Evolutionary conservation across 2,888 invertebrate species (phyloP).

Genomic region (Cloeon dipterum): DNA sequence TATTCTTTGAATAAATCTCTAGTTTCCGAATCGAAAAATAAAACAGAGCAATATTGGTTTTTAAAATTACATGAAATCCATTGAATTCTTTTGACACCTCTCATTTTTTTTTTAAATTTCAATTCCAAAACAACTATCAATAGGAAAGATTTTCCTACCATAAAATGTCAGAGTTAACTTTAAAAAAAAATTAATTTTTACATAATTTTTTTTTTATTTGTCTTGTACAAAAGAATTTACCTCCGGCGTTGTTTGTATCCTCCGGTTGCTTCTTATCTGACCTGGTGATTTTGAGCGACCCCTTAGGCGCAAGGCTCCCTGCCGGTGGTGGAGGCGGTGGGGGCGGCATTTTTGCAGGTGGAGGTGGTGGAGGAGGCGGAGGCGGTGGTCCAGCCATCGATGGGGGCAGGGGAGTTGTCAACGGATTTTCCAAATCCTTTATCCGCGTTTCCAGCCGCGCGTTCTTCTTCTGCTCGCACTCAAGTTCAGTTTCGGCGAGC

Average conservation of each 20-base stretch:
- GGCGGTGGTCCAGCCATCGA: conserved; percentile 14
- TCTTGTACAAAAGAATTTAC: conserved; percentile 12
- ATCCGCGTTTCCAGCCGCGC: conserved; percentile 25
- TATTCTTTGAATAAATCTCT: no score
- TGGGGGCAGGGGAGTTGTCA: conserved; percentile 21
- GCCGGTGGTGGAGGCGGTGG: conserved; percentile 16
- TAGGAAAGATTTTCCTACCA: no score
- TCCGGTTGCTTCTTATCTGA: not conserved
- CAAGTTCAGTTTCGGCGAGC: conserved; percentile 41
- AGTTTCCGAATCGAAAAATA: not conserved
- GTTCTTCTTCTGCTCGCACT: conserved; percentile 32
- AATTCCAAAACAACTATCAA: no score
- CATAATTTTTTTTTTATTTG: not conserved
- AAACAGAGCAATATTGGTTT: not conserved
- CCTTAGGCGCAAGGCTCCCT: conserved; percentile 29
- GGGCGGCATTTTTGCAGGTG: conserved; percentile 9
- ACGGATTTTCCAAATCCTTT: conserved; percentile 11
- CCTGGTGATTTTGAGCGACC: conserved; percentile 27
- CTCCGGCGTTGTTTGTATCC: conserved; percentile 29
- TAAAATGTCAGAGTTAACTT: no score
- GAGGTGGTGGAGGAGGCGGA: conserved; percentile 12
- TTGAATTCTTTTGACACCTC: no score
- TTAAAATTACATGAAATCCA: no score
- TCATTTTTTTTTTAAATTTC: no score
- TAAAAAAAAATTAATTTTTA: not conserved